Conservation (phyloP, 1,140 invertebrate species). For the Drosophila repleta region DNA sequence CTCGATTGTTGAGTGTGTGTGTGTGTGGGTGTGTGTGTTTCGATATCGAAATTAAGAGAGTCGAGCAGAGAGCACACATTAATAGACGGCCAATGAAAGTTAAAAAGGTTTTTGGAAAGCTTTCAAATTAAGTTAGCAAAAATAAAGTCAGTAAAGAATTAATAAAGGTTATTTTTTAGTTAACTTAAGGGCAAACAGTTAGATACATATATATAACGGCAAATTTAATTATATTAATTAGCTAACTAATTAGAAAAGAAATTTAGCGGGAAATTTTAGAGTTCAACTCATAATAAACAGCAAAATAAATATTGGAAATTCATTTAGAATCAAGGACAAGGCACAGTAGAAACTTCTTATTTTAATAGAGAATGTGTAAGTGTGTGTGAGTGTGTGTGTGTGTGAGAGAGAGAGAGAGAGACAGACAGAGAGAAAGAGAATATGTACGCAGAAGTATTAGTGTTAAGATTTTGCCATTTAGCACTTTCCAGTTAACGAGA, state of each 20-base stretch:
- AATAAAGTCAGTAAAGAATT: conserved; percentile 1
- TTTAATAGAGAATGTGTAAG: conserved; percentile 47
- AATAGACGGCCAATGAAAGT: conserved; percentile 35
- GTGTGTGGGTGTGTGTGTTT: conserved; percentile 27
- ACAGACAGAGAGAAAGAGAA: conserved; percentile 57
- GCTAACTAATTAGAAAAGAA: too few relatives aligned
- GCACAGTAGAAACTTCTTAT: conserved; percentile 32
- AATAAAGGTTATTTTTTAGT: not conserved
- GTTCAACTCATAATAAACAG: conserved; percentile 5
- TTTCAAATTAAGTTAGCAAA: conserved; percentile 7
- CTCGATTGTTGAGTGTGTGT: conserved; percentile 34
- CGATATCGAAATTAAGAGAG: conserved; percentile 24
- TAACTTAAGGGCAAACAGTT: conserved; percentile 3
- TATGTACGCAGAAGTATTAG: conserved; percentile 50
- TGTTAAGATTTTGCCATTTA: conserved; percentile 63
- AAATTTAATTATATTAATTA: too few relatives aligned
- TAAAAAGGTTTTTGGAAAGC: conserved; percentile 14
- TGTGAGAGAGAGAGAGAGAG: not conserved
- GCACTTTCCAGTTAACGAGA: conserved; percentile 64
- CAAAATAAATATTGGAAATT: not conserved
- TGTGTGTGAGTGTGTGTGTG: not conserved
- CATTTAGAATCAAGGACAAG: conserved; percentile 8
- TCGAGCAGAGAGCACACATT: conserved; percentile 68
- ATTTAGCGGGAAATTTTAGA: too few relatives aligned
- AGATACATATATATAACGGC: conserved; percentile 1